phyloP scores from a whole-genome alignment of 2,113 vertebrate genomes.

The Hymenochirus boettgeri region DNA sequence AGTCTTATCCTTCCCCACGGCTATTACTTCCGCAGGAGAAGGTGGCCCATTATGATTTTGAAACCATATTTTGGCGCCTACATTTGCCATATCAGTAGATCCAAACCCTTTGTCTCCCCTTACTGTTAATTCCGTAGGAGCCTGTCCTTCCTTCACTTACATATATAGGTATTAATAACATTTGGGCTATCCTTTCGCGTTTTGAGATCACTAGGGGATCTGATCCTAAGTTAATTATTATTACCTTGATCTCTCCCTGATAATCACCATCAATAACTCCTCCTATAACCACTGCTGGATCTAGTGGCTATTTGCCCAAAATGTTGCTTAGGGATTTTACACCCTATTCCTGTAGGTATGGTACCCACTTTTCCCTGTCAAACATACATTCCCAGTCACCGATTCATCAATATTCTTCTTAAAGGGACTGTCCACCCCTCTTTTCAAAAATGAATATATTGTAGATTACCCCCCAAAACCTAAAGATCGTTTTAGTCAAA shows the following conservation, averaged over 20 bases:
- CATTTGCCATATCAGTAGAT: background rate
- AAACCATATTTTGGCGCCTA: background rate
- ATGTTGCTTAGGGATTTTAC: no score
- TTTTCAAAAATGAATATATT: no score
- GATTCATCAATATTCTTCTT: no score
- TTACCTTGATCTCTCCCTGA: conserved; percentile 2
- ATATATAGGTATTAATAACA: background rate
- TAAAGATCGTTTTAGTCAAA: no score
- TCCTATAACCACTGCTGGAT: background rate
- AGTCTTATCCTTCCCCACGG: background rate
- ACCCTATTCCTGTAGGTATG: no score
- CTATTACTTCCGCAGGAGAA: background rate
- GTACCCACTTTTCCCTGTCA: no score
- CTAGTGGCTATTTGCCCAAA: no score
- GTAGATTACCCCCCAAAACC: no score
- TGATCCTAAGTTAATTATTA: background rate
- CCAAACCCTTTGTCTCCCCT: no score
- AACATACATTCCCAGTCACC: no score
- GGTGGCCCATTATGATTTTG: background rate
- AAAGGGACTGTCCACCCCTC: no score
- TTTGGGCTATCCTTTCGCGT: background rate
- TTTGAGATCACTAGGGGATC: background rate
- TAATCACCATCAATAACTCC: background rate
- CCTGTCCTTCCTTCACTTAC: background rate
- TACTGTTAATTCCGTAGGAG: background rate